A percentile compares a stretch with the other conserved stretches of the same genome.
These are phyloP conservation scores for Hedychridium roseum DNA, from an alignment of 2,888 invertebrate genomes.

Conservation along the genomic window DNA sequence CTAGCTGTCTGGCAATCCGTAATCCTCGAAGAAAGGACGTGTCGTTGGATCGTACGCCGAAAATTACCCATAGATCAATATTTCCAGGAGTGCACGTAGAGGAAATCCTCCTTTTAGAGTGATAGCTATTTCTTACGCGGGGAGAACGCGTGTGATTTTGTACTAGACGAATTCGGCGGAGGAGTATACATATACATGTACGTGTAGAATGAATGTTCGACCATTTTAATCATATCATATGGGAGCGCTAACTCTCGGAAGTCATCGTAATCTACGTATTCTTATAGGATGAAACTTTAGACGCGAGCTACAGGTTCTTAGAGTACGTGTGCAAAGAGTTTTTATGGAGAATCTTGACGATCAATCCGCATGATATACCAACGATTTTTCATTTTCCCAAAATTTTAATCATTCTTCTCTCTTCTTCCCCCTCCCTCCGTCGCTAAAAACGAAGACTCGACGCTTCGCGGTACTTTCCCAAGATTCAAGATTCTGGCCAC, in stretches of 20 bases:
- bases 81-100: not conserved
- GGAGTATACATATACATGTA: conserved; percentile 8
- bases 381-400: too few relatives aligned
- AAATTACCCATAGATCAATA: not conserved
- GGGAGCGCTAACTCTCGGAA: conserved; percentile 19
- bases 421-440: too few relatives aligned
- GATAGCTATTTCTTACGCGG: too few relatives aligned
- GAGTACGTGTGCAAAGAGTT: conserved; percentile 9
- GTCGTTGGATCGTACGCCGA: not conserved
- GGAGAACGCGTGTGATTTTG: conserved; percentile 44
- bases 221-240: conserved; percentile 50
- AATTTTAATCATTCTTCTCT: too few relatives aligned
- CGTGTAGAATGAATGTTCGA: conserved; percentile 32
- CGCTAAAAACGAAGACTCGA: too few relatives aligned
- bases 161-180: conserved; percentile 35
- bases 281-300: conserved; percentile 16
- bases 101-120: not conserved
- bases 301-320: conserved; percentile 16
- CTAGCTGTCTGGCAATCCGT: too few relatives aligned
- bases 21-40: too few relatives aligned
- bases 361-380: too few relatives aligned
- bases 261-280: conserved; percentile 18
- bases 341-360: conserved; percentile 10
- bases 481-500: too few relatives aligned
- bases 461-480: too few relatives aligned